Evolutionary conservation across 2,888 invertebrate species (phyloP).

Genomic region (Diarsia rubi): DNA sequence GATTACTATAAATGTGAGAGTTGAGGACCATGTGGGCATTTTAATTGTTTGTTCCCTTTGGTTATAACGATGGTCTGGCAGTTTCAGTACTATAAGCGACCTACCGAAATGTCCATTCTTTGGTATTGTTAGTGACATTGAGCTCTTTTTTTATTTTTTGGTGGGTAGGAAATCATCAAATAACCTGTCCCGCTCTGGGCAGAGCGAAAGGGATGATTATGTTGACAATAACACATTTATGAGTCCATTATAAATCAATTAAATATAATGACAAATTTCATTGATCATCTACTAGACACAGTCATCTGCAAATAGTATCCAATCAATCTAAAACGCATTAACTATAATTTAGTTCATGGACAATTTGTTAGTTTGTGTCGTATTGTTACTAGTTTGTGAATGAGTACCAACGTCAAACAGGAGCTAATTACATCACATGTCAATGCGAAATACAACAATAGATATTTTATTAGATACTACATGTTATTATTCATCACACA

Average conservation of each 20-base stretch:
- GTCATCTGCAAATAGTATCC: background rate
- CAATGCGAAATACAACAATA: background rate
- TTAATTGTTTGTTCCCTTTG: too few species aligned
- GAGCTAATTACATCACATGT: background rate
- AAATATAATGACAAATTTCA: background rate
- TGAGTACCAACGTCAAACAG: background rate
- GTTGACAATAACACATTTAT: background rate
- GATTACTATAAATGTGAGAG: too few species aligned
- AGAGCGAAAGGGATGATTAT: too few species aligned
- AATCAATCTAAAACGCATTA: background rate
- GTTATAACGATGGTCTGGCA: too few species aligned
- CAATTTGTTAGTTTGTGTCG: background rate
- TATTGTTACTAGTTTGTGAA: background rate
- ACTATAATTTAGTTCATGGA: conserved; percentile 1
- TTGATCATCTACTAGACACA: background rate
- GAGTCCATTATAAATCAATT: background rate
- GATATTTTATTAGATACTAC: background rate
- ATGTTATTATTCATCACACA: background rate
- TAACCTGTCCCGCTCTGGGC: too few species aligned
- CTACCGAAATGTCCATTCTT: too few species aligned
- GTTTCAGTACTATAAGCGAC: too few species aligned
- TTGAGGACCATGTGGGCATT: too few species aligned
- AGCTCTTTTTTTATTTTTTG: too few species aligned
- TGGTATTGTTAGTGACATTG: too few species aligned
- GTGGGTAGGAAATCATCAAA: too few species aligned